These are phyloP conservation scores for Hermetia illucens DNA, from an alignment of 1,140 invertebrate genomes.

Conservation along the genomic window DNA sequence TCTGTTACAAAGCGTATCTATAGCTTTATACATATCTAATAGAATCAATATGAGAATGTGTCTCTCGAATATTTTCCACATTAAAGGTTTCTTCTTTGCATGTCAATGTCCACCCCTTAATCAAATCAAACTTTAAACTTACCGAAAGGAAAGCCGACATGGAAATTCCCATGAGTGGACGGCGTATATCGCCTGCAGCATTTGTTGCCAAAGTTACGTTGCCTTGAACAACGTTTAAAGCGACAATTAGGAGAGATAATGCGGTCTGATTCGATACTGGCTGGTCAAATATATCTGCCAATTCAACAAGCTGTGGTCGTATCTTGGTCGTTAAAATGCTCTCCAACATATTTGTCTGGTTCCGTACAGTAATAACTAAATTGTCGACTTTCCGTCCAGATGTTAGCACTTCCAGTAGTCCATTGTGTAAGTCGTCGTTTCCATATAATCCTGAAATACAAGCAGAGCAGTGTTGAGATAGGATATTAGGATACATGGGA, in stretches of 20 bases:
- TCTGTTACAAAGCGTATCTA: too few species aligned
- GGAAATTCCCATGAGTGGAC: conserved; percentile 50
- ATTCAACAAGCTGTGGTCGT: conserved; percentile 46
- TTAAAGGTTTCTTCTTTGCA: too few species aligned
- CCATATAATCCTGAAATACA: conserved; percentile 60
- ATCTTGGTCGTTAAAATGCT: conserved; percentile 51
- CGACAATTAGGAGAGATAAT: conserved; percentile 44
- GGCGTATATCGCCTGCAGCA: conserved; percentile 55
- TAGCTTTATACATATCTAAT: too few species aligned
- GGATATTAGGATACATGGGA: background rate
- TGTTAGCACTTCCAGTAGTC: conserved; percentile 61
- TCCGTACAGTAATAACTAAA: conserved; percentile 55
- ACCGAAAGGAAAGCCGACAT: conserved; percentile 47
- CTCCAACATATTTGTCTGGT: conserved; percentile 49
- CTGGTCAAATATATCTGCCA: conserved; percentile 56
- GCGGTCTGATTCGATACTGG: conserved; percentile 61
- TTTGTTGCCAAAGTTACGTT: conserved; percentile 55
- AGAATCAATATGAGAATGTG: too few species aligned
- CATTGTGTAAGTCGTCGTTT: conserved; percentile 86
- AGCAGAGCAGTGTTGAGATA: background rate
- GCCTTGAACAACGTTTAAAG: conserved; percentile 47
- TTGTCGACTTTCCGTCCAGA: conserved; percentile 64
- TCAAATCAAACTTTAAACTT: too few species aligned
- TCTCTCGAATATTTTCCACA: too few species aligned
- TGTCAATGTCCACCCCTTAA: too few species aligned